phyloP scores from a whole-genome alignment of 2,888 invertebrate genomes.

The Drosophila dives region DNA sequence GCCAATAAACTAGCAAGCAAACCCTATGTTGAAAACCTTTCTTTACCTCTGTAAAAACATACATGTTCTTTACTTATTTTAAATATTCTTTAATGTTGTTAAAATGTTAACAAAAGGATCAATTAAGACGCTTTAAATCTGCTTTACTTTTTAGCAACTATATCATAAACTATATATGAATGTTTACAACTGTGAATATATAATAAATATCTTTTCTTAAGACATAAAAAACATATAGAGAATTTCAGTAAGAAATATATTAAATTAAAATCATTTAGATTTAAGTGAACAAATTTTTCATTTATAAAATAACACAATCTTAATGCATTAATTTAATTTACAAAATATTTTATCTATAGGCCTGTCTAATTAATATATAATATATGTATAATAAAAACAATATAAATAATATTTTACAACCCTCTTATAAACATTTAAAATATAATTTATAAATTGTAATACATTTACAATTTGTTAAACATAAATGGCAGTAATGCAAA shows the following conservation, averaged over 20 bases:
- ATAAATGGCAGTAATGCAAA: not conserved
- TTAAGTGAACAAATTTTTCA: not conserved
- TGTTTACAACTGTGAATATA: not conserved
- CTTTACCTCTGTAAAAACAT: not conserved
- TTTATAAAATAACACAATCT: not conserved
- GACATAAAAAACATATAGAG: not conserved
- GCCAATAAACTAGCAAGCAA: constrained; percentile 12
- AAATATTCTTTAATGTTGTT: not conserved
- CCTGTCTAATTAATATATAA: not conserved
- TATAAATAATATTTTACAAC: not conserved
- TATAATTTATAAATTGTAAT: not conserved
- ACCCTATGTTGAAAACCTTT: constrained; percentile 5
- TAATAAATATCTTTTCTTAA: not conserved
- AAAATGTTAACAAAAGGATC: fast-evolving
- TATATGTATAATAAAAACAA: too few species aligned
- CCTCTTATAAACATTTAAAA: not conserved
- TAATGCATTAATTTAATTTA: not conserved
- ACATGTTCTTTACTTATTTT: not conserved
- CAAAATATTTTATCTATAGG: not conserved
- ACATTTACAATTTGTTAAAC: not conserved
- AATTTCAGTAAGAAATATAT: not conserved
- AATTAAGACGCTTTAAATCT: not conserved
- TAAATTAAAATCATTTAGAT: not conserved
- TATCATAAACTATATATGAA: not conserved
- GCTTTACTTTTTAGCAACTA: not conserved